Base-by-base conservation (phyloP, 2,797 vertebrate genomes). In the Sus cebifrons region DNA sequence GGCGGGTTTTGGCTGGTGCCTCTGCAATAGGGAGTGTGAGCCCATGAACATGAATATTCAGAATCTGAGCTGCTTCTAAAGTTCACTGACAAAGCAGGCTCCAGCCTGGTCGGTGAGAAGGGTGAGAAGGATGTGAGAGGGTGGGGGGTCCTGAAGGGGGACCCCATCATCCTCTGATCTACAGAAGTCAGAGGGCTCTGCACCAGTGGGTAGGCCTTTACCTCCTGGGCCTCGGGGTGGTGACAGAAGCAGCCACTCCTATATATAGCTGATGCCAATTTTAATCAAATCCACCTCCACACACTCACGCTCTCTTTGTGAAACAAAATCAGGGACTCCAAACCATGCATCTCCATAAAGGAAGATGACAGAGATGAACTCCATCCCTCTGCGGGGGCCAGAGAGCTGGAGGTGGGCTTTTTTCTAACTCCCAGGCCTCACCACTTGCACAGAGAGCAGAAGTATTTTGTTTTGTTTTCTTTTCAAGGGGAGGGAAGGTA, bases 281-380 rank as follows among this genome's bases (percentile, higher is more conserved):
- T 97, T 98, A 97, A 98, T 97, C 95, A 97, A 97, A 96, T 96
- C 97, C 98, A 97, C 97, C 97, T 96, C 97, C 98, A 96, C 93
- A 97, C 97, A 98, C 96, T 96, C 98, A 97, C 82, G 93, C 96
- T 97, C 86, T 84, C 96, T 97, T 97, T 96, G 97, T 96, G 95
- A 96, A 97, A 97, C 93, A 97, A 93, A 96, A 97, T 86, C 93
- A 89, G 92, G 95, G 96, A 86, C 90, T 96, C 94, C 85, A 94
- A 97, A 95, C 82, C 96, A 96, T 94, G 60, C 16, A 92, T 93
- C 96, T 94, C 91, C 94, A 96, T 73, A 95, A 64, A 96, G 96
- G 93, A 88, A 88, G 87, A 95, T 86, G 97, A 97, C 96, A 97
- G 95, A 89, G 86, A 95, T 16, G 77, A 96, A 58, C 95, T 65